phyloP scores from a whole-genome alignment of 2,797 vertebrate genomes.

The Avahi laniger region DNA sequence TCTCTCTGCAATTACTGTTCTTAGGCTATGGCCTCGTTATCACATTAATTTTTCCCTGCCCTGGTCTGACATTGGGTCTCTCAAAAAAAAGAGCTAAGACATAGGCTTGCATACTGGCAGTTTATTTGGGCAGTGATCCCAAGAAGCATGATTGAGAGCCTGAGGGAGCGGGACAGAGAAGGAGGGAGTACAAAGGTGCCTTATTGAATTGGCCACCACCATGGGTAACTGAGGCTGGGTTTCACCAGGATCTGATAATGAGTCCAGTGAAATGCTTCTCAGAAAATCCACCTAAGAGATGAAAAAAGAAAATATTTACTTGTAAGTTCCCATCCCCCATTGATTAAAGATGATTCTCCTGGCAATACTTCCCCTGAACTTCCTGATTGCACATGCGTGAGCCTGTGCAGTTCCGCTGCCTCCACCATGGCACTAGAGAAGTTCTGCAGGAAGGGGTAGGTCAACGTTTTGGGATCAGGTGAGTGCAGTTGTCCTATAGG shows the following conservation, averaged over 20 bases:
- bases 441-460: neutral
- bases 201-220: neutral
- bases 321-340: neutral
- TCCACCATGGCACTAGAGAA: neutral
- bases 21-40: neutral
- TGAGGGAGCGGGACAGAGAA: neutral
- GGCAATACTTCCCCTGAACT: neutral
- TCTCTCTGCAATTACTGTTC: neutral
- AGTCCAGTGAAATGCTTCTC: neutral
- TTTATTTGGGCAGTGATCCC: neutral
- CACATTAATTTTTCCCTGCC: neutral
- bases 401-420: neutral
- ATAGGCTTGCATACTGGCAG: neutral
- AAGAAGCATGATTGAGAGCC: neutral
- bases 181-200: neutral
- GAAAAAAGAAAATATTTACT: slow-evolving; percentile 26
- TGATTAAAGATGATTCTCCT: neutral
- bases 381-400: neutral
- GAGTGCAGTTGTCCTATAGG: neutral
- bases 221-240: neutral
- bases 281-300: neutral
- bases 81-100: slow-evolving; percentile 4
- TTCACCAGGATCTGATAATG: neutral
- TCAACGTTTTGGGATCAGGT: neutral
- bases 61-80: neutral